phyloP scores from a whole-genome alignment of 2,797 vertebrate species.

The Chloroceryle amazona region DNA sequence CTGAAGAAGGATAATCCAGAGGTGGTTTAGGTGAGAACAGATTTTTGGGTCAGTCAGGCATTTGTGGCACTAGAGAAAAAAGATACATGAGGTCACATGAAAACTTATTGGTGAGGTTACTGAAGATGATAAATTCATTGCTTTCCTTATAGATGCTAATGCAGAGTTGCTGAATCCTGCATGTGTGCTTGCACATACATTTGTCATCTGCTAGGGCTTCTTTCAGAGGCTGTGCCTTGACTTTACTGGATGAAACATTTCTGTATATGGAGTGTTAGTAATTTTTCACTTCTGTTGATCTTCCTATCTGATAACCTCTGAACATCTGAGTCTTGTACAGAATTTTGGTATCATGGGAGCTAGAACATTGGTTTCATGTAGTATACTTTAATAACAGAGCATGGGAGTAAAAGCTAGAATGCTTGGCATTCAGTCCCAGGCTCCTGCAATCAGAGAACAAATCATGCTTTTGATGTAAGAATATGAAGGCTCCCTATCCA shows the following conservation, averaged over 20 bases:
- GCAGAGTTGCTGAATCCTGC: neutral
- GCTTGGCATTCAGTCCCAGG: conserved; percentile 41
- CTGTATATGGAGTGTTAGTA: neutral
- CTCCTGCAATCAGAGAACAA: conserved; percentile 47
- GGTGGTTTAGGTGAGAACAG: neutral
- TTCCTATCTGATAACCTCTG: conserved; percentile 31
- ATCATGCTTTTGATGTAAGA: conserved; percentile 46
- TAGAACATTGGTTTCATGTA: neutral
- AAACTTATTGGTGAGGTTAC: neutral
- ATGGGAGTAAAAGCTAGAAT: conserved; percentile 37
- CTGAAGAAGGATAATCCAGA: neutral
- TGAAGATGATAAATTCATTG: neutral
- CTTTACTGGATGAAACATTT: neutral
- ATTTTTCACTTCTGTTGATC: conserved; percentile 4
- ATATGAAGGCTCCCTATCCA: conserved; percentile 21
- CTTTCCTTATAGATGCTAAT: neutral
- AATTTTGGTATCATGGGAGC: neutral
- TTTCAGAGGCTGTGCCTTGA: conserved; percentile 12
- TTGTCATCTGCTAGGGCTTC: conserved; percentile 20
- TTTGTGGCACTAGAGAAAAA: neutral
- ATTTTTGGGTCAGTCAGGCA: neutral
- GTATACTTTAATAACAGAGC: conserved; percentile 35
- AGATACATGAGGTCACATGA: neutral
- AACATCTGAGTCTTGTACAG: neutral
- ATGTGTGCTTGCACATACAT: neutral